Evolutionary conservation across 37 sponge, comb jelly and placozoan species (phyloP), one percentile per base, ranked within the genome.

Genomic region (Petrosia ficiformis): DNA sequence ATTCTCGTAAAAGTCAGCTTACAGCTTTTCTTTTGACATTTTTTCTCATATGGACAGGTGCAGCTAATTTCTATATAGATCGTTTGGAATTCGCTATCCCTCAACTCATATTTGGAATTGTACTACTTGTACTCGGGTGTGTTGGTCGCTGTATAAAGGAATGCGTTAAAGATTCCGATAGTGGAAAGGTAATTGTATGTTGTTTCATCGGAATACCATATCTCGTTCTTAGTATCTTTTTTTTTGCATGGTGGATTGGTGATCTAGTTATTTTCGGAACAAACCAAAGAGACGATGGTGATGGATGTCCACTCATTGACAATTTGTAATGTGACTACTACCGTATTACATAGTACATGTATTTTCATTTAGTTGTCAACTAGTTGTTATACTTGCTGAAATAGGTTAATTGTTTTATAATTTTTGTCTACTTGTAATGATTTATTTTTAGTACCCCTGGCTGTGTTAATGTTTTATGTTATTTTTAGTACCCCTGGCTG

Each of bases 61-160:
- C 92, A 57, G 92, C 92, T 34, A 92, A 92, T 64, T 92, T 92
- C 60, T 92, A 92, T 37, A 92, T 92, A 39, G 92, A 76, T 22
- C 75, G 75, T 19, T 61, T 71, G 26, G 82, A 74, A 35, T 56
- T 92, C 35, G 54, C 54, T 19, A 14, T 48, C 54, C 54, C 54
- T 48, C 54, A 48, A 14, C 54, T 48, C 14, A 48, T 48, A 8
- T 48, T 48, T 48, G 54, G 54, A 14, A 48, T 48, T 14, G 14
- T 48, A 48, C 54, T 48, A 8, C 14, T 8, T 48, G 54, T 14
- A 48, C 8, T 48, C 14, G 14, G 54, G 14, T 48, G 54, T 14
- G 54, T 48, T 48, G 54, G 54, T 19, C 54, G 54, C 8, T 48
- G 54, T 48, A 14, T 14, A 19, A 48, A 48, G 54, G 54, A 48